Evolutionary conservation across 2,888 invertebrate species (phyloP).

Genomic region (Brachynemurus nebulosus): DNA sequence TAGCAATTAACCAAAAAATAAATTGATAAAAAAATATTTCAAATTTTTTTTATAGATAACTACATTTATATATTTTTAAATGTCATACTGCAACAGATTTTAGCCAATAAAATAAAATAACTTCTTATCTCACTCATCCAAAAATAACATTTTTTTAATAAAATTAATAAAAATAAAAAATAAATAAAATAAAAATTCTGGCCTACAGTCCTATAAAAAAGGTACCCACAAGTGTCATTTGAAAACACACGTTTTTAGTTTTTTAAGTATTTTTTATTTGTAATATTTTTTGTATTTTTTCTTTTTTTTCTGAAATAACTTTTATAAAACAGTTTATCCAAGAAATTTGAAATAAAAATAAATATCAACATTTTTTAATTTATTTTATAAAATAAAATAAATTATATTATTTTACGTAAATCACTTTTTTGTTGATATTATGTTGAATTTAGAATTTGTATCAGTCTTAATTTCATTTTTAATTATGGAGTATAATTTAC

Average conservation of each 20-base stretch:
- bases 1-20: not conserved
- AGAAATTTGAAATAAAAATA: not conserved
- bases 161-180: not conserved
- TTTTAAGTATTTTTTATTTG: not conserved
- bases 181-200: not conserved
- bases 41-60: not conserved
- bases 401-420: not conserved
- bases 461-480: not conserved
- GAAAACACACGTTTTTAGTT: too few species aligned
- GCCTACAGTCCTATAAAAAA: not conserved
- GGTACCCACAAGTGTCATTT: conserved; percentile 1
- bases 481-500: too few species aligned
- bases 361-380: not conserved
- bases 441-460: conserved; percentile 1
- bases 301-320: not conserved
- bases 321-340: conserved; percentile 1
- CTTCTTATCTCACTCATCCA: not conserved
- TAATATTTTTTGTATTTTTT: not conserved
- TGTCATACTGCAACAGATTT: not conserved
- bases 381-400: not conserved
- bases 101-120: not conserved
- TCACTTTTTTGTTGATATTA: not conserved
- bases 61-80: not conserved
- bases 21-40: too few species aligned
- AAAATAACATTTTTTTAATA: not conserved